Base-by-base conservation (phyloP, 2,113 vertebrate genomes). In the Rhynchopsitta pachyrhyncha region DNA sequence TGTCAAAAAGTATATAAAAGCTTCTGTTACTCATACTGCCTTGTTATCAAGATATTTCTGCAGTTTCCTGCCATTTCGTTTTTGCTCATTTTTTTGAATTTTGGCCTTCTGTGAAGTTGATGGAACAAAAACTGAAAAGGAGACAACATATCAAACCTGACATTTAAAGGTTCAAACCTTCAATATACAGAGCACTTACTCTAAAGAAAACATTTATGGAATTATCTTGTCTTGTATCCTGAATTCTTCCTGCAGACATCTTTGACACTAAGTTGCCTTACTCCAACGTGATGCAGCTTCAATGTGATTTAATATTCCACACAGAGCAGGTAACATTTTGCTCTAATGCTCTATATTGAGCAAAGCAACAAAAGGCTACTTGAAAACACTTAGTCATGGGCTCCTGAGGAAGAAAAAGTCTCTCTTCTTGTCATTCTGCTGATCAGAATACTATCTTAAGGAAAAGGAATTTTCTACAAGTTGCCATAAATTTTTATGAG, bases 401-500 rank as follows among this genome's bases (percentile, higher is more conserved):
- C 92, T 95, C 74, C 83, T 86, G 76, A 94, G 95, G 62, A 82
- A 83, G 95, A 94, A 82, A 96, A 83, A 86, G 24, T 66, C 93
- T 95, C 68, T 78, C 24, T 75, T 88, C 84, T 83, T 96, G 80
- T 90, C 94, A 78, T 95, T 90, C 78, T 92, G 83, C 96, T 97
- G 67, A 96, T 97, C 97, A 97, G 94, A 97, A 95, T 73, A 62
- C 55, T 96, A 3, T 39, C 87, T 96, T 95, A 95, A 73, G 73
- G 95, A 97, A 95, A 94, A 94, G 52, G 82, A 93, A 92, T 95
- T 98, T 91, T 96, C 97, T 97, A 97, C 90, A 89, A 95, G 87
- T 92, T 94, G 91, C 91, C 95, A 96, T 98, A 97, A 98, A 98
- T 96, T 98, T 98, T 98, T 97, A 97, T 96, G 95, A 95, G 90